Percentiles rank a stretch among this genome's conserved stretches.
Evolutionary conservation across 2,797 vertebrate species (phyloP).

Genomic region (Antennarius maculatus): DNA sequence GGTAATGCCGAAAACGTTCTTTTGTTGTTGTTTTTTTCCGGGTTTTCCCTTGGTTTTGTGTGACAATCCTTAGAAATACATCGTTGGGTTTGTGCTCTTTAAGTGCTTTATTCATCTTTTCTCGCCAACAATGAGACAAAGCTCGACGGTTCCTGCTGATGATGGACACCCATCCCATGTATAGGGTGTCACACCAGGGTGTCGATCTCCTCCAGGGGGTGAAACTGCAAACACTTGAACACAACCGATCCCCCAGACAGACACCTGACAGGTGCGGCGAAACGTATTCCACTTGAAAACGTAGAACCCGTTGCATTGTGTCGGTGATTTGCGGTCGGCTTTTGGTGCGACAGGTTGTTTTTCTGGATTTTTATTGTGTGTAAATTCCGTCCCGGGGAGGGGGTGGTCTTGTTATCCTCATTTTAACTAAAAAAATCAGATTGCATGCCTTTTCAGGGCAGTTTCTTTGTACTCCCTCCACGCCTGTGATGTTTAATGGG

Average conservation of each 20-base stretch:
- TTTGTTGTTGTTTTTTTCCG: too few species aligned
- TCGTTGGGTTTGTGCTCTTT: too few species aligned
- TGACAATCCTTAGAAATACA: too few species aligned
- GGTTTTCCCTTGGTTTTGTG: too few species aligned
- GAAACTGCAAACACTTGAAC: slow-evolving; percentile 62
- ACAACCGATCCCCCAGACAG: slow-evolving; percentile 51
- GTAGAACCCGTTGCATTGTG: slow-evolving; percentile 66
- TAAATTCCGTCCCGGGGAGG: slow-evolving; percentile 40
- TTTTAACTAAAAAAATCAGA: slow-evolving; percentile 74
- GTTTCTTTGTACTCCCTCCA: slow-evolving; percentile 63
- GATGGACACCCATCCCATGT: slow-evolving; percentile 23
- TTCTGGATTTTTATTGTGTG: slow-evolving; percentile 34
- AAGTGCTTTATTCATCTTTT: neutral
- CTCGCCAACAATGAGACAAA: slow-evolving; percentile 7
- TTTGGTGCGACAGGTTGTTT: slow-evolving; percentile 56
- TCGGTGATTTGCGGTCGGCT: slow-evolving; percentile 49
- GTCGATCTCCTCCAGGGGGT: slow-evolving; percentile 50
- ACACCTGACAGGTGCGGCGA: slow-evolving; percentile 54
- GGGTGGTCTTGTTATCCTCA: slow-evolving; percentile 63
- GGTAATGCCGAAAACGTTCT: too few species aligned
- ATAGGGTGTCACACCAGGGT: slow-evolving; percentile 43
- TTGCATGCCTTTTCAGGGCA: slow-evolving; percentile 65
- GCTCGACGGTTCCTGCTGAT: neutral
- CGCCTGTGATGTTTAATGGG: slow-evolving; percentile 76
- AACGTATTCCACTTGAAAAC: slow-evolving; percentile 63